A percentile compares a stretch with the other conserved stretches of the same genome.
phyloP scores from a whole-genome alignment of 2,797 vertebrate genomes.

The Rhynchotus rufescens region DNA sequence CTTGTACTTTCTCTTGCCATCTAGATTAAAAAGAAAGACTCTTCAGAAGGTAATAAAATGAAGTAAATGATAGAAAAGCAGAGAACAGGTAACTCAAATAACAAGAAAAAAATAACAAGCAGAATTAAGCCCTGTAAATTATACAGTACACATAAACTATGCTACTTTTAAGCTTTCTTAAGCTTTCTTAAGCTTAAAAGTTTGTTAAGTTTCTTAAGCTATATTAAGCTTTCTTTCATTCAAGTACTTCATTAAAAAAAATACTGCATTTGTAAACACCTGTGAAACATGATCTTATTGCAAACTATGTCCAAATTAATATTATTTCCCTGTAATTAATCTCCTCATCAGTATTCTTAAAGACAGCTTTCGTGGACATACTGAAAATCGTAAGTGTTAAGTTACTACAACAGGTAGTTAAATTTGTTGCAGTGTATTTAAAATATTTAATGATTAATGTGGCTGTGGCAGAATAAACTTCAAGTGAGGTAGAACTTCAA shows the following conservation, averaged over 20 bases:
- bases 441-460: background rate
- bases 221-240: background rate
- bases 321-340: constrained; percentile 1
- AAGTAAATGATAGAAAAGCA: background rate
- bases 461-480: background rate
- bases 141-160: background rate
- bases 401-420: background rate
- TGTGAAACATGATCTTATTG: background rate
- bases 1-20: background rate
- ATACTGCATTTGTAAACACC: background rate
- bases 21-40: background rate
- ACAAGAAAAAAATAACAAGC: background rate
- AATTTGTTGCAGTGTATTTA: background rate
- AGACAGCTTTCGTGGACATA: background rate
- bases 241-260: background rate
- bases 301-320: background rate
- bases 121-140: background rate
- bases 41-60: background rate
- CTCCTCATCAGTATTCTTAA: background rate
- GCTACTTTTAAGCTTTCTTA: background rate
- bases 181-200: too few species aligned
- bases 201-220: too few species aligned
- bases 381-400: background rate
- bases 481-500: background rate
- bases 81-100: background rate